phyloP scores from a whole-genome alignment of 2,113 vertebrate species.

The Muntiacus muntjak region DNA sequence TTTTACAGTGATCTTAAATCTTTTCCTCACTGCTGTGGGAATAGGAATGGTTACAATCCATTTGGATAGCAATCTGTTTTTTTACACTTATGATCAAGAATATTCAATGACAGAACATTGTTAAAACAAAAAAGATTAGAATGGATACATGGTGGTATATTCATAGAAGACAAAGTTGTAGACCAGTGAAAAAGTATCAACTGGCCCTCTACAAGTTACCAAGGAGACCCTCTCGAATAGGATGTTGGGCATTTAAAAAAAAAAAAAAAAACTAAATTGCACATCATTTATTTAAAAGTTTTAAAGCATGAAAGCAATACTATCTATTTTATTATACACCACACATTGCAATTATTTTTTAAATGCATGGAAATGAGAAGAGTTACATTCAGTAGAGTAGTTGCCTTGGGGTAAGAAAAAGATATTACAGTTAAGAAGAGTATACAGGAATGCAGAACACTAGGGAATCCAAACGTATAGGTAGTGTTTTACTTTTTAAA shows the following conservation, averaged over 20 bases:
- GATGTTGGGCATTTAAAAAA: background rate
- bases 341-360: background rate
- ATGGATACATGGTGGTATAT: background rate
- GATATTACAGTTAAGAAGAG: background rate
- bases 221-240: background rate
- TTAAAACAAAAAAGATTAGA: background rate
- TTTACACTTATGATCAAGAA: background rate
- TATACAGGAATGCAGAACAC: background rate
- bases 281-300: background rate
- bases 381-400: background rate
- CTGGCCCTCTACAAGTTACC: accelerated
- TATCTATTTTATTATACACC: background rate
- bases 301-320: background rate
- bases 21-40: background rate
- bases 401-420: background rate
- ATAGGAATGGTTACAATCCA: background rate
- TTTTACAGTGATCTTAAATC: background rate
- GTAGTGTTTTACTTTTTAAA: background rate
- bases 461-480: background rate
- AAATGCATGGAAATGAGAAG: background rate
- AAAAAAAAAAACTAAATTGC: background rate
- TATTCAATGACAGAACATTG: background rate
- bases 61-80: background rate
- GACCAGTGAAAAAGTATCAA: background rate
- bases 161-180: background rate